These are phyloP conservation scores for Actias luna DNA, from an alignment of 2,888 invertebrate species.

Conservation along the genomic window DNA sequence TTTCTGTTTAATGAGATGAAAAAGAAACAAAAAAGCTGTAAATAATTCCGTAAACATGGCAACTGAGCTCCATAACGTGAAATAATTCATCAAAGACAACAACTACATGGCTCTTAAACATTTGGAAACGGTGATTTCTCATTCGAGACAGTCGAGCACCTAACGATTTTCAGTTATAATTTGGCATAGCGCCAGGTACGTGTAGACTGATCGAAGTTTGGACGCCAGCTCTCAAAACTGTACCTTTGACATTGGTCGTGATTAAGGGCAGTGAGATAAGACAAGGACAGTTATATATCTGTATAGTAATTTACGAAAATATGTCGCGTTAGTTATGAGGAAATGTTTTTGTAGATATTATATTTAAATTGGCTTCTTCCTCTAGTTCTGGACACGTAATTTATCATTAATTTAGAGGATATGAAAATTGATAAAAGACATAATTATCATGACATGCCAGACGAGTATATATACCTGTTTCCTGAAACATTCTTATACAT, in stretches of 20 bases:
- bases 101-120: slow-evolving; percentile 3
- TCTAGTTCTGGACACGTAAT: neutral
- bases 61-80: neutral
- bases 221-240: slow-evolving; percentile 17
- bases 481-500: too few relatives aligned
- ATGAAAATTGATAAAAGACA: too few relatives aligned
- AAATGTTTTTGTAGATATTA: neutral
- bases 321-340: neutral
- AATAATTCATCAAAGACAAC: slow-evolving; percentile 9
- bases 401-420: too few relatives aligned
- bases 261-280: slow-evolving; percentile 13
- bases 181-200: slow-evolving; percentile 7
- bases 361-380: neutral
- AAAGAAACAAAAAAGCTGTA: neutral
- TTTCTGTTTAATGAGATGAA: neutral
- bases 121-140: slow-evolving; percentile 8
- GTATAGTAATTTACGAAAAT: neutral
- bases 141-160: slow-evolving; percentile 7
- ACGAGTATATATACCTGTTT: too few relatives aligned
- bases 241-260: slow-evolving; percentile 16
- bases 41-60: neutral
- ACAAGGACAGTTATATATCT: slow-evolving; percentile 8
- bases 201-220: slow-evolving; percentile 11
- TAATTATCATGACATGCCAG: too few relatives aligned
- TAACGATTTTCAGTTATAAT: slow-evolving; percentile 14